A percentile compares a stretch with the other conserved stretches of the same genome.
Conservation (phyloP, 2,797 vertebrate species). For the Manis pentadactyla region DNA sequence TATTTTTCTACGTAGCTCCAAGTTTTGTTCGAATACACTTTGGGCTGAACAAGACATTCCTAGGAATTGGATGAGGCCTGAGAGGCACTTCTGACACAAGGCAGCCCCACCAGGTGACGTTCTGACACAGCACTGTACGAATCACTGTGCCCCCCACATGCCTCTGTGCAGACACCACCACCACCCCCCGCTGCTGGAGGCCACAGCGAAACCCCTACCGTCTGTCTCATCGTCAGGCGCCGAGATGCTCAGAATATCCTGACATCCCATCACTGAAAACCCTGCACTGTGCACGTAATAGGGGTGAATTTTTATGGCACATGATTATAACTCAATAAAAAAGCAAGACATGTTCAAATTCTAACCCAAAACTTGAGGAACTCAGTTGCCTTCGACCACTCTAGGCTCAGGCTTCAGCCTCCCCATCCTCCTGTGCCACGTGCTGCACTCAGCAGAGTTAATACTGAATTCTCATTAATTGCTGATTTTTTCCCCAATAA, state of each 20-base stretch:
- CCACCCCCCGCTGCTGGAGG: too few species aligned
- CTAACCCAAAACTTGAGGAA: neutral
- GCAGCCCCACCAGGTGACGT: neutral
- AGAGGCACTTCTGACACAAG: neutral
- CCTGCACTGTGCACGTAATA: too few species aligned
- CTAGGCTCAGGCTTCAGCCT: slow-evolving; percentile 68
- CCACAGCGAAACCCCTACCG: neutral
- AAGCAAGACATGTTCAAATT: neutral
- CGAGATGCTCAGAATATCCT: neutral
- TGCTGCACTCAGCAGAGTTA: slow-evolving; percentile 81
- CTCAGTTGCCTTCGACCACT: neutral
- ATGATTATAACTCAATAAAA: neutral
- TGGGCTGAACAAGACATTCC: neutral
- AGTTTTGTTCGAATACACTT: neutral
- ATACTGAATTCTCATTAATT: slow-evolving; percentile 87
- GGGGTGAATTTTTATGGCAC: neutral
- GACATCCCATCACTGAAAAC: neutral
- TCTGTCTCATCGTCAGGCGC: neutral
- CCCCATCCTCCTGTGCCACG: slow-evolving; percentile 63
- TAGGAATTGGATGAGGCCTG: neutral
- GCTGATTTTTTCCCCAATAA: slow-evolving; percentile 86
- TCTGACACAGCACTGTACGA: neutral
- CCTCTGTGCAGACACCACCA: neutral
- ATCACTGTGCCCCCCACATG: too few species aligned
- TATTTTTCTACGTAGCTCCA: neutral